Percentiles rank a stretch among this genome's conserved stretches.
phyloP scores from a whole-genome alignment of 2,888 invertebrate genomes.

The Sthenelais limicola region DNA sequence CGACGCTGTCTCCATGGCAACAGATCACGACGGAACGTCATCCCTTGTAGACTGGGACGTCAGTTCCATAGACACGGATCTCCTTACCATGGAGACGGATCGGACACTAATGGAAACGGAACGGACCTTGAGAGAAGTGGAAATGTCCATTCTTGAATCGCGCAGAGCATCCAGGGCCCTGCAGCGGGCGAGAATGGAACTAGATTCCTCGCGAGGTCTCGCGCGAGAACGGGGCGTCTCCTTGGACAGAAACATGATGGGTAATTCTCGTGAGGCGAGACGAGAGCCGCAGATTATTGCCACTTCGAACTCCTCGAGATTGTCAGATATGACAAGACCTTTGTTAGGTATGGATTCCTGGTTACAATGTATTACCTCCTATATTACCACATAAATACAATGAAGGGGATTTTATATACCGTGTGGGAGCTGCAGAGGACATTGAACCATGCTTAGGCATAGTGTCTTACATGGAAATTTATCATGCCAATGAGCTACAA shows the following conservation, averaged over 20 bases:
- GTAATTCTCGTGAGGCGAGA: no score
- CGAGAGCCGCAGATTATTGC: no score
- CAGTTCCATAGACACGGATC: slow-evolving; percentile 23
- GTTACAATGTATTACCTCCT: no score
- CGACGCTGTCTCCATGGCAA: background rate
- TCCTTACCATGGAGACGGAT: slow-evolving; percentile 22
- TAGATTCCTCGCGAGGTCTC: background rate
- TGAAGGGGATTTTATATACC: no score
- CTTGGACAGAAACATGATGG: background rate
- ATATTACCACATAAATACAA: no score
- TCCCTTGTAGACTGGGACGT: slow-evolving; percentile 9
- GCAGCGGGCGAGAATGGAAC: background rate
- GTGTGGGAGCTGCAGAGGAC: no score
- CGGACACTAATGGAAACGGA: slow-evolving; percentile 26
- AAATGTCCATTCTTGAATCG: slow-evolving; percentile 24
- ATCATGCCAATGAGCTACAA: no score
- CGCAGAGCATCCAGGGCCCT: slow-evolving; percentile 1
- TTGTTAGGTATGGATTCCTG: no score
- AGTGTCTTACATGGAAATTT: no score
- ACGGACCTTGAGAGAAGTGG: slow-evolving; percentile 16
- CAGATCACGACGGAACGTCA: background rate
- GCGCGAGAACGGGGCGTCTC: background rate
- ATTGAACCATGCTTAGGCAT: no score
- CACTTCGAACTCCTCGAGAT: no score
- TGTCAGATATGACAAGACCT: no score